phyloP scores from a whole-genome alignment of 2,888 invertebrate genomes.

The Saturnia japonica region DNA sequence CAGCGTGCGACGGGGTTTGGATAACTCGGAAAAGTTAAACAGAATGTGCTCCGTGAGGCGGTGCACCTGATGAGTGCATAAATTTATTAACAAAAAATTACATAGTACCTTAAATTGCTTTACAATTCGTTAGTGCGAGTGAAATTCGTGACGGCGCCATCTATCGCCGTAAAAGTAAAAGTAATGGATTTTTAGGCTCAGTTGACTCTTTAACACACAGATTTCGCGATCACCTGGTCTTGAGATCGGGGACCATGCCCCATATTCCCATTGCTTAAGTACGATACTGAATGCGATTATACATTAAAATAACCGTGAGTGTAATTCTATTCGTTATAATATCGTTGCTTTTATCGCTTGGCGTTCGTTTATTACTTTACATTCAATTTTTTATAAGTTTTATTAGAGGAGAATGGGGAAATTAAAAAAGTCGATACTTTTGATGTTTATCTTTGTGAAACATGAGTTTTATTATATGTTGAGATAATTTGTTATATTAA shows the following conservation, averaged over 20 bases:
- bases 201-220: too few relatives aligned
- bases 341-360: not conserved
- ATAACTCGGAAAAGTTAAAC: too few relatives aligned
- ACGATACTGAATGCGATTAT: not conserved
- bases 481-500: not conserved
- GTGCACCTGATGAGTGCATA: too few relatives aligned
- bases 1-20: too few relatives aligned
- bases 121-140: too few relatives aligned
- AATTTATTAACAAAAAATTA: too few relatives aligned
- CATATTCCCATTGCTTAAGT: not conserved
- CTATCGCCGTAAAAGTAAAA: too few relatives aligned
- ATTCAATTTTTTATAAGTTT: not conserved
- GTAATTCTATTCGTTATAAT: conserved; percentile 11
- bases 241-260: not conserved
- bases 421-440: not conserved
- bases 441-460: not conserved
- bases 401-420: conserved; percentile 1
- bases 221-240: too few relatives aligned
- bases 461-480: not conserved
- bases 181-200: too few relatives aligned
- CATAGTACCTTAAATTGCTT: too few relatives aligned
- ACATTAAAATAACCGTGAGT: conserved; percentile 8
- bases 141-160: too few relatives aligned
- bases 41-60: too few relatives aligned
- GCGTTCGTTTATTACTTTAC: not conserved